Conservation (phyloP, 2,888 invertebrate species). For the Troglohyphantes excavatus region DNA sequence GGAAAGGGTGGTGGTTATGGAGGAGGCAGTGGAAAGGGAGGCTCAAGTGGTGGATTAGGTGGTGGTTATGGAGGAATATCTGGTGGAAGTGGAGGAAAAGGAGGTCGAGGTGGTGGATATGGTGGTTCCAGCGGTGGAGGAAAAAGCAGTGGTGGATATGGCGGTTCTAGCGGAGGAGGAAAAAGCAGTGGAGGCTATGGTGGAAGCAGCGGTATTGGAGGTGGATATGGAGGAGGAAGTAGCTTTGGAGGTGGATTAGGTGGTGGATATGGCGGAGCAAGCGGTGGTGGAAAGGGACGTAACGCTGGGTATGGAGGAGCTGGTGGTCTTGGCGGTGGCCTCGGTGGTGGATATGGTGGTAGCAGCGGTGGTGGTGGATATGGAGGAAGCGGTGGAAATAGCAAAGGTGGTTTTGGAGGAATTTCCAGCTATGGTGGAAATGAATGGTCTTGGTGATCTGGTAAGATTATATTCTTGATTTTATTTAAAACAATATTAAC, state of each 20-base stretch:
- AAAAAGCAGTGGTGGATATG: conserved; percentile 22
- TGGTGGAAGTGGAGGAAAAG: conserved; percentile 18
- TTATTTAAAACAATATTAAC: too few species aligned
- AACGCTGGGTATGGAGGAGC: conserved; percentile 13
- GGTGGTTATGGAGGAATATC: conserved; percentile 15
- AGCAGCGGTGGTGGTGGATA: conserved; percentile 32
- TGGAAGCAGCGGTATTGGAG: background rate
- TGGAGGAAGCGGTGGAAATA: conserved; percentile 62
- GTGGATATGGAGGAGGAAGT: conserved; percentile 28
- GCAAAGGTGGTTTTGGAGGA: conserved; percentile 73
- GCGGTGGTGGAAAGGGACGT: conserved; percentile 26
- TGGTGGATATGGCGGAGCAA: conserved; percentile 27
- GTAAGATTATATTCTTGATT: background rate
- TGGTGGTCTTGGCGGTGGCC: background rate
- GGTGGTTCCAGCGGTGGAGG: conserved; percentile 40
- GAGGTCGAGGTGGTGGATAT: conserved; percentile 7
- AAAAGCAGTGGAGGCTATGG: conserved; percentile 52
- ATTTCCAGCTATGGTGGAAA: conserved; percentile 67
- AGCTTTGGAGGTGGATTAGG: background rate
- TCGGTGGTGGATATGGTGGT: conserved; percentile 19
- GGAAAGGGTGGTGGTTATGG: conserved; percentile 20
- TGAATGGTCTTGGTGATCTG: conserved; percentile 68
- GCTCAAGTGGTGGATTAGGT: conserved; percentile 26
- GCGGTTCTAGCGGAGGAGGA: conserved; percentile 44
- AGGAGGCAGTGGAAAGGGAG: conserved; percentile 40